Percentiles rank a stretch among this genome's conserved stretches.
Evolutionary conservation across 2,113 vertebrate species (phyloP).

Genomic region (Pogona vitticeps): DNA sequence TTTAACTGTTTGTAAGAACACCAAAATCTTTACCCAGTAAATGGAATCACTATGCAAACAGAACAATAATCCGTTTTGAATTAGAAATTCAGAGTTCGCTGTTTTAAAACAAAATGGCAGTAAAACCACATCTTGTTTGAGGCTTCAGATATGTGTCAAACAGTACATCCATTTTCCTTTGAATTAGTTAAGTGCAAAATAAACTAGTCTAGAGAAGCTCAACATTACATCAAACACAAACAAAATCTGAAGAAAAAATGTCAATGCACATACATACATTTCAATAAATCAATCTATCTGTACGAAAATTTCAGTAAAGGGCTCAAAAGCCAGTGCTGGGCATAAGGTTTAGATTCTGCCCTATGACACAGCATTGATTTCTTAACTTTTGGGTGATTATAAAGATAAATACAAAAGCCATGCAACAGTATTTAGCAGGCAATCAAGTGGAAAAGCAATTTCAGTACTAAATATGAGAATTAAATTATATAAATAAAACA

Average conservation of each 20-base stretch:
- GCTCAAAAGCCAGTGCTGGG: slow-evolving; percentile 29
- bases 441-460: slow-evolving; percentile 56
- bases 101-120: slow-evolving; percentile 35
- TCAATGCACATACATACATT: slow-evolving; percentile 59
- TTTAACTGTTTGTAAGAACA: neutral
- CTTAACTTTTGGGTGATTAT: slow-evolving; percentile 47
- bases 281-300: slow-evolving; percentile 69
- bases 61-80: slow-evolving; percentile 1
- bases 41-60: slow-evolving; percentile 25
- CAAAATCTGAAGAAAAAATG: slow-evolving; percentile 60
- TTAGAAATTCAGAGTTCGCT: slow-evolving; percentile 1
- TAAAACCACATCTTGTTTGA: slow-evolving; percentile 49
- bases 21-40: slow-evolving; percentile 8
- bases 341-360: slow-evolving; percentile 55
- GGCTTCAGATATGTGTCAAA: slow-evolving; percentile 68
- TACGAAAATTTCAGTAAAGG: slow-evolving; percentile 52
- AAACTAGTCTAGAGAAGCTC: slow-evolving; percentile 64
- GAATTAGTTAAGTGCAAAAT: slow-evolving; percentile 62
- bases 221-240: slow-evolving; percentile 66
- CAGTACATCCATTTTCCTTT: slow-evolving; percentile 59
- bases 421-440: slow-evolving; percentile 63
- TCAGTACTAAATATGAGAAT: slow-evolving; percentile 66
- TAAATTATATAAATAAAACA: slow-evolving; percentile 73
- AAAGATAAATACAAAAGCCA: slow-evolving; percentile 67
- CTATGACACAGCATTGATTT: slow-evolving; percentile 58